Conservation (phyloP, 2,113 vertebrate genomes). For the Boulengeromyrus knoepffleri region DNA sequence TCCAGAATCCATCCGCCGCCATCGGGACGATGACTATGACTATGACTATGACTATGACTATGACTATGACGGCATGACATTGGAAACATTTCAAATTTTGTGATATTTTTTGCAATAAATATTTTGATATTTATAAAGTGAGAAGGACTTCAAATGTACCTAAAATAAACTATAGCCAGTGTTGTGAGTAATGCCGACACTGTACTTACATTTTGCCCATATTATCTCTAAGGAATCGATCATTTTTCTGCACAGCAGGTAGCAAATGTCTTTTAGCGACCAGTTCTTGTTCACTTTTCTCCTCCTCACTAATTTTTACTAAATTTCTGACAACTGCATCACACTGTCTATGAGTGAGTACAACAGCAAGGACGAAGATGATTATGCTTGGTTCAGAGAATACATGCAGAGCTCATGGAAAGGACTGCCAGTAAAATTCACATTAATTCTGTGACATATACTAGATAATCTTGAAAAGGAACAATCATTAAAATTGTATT, state of each 20-base stretch:
- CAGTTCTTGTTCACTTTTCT: background rate
- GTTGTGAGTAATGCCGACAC: background rate
- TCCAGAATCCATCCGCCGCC: background rate
- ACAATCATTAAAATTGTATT: background rate
- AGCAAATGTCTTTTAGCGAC: background rate
- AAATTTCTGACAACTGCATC: background rate
- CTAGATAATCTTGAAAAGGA: background rate
- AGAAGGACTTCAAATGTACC: background rate
- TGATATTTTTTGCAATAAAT: background rate
- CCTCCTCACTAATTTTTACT: background rate
- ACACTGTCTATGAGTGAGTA: background rate
- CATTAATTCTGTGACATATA: background rate
- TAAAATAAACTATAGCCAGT: background rate
- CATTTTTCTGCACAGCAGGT: background rate
- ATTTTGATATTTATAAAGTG: background rate
- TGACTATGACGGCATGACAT: background rate
- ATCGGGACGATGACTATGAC: too few species aligned
- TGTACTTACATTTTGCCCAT: background rate
- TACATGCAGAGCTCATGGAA: background rate
- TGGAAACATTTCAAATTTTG: background rate
- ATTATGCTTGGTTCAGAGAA: background rate
- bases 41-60: background rate
- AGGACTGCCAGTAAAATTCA: background rate
- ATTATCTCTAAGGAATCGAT: background rate
- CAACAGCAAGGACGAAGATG: background rate